Conservation (phyloP, 2,113 vertebrate genomes). For the Eulemur rufifrons region DNA sequence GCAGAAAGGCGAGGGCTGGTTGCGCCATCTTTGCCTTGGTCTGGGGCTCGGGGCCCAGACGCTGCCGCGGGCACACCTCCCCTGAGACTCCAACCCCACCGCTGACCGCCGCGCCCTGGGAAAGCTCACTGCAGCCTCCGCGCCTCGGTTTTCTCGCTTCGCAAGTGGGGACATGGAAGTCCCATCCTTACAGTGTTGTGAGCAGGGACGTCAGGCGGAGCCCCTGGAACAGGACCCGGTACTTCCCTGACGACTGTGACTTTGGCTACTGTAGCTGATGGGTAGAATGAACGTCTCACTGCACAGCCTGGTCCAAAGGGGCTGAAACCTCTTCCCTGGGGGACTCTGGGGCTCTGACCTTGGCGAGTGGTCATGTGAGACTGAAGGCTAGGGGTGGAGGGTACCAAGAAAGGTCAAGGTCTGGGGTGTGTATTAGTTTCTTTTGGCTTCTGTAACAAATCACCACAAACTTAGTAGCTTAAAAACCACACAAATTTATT, state of each 20-base stretch:
- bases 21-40: not conserved
- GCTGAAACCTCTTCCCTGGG: not conserved
- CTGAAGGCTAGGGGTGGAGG: not conserved
- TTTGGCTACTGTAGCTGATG: too few species aligned
- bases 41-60: not conserved
- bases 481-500: too few species aligned
- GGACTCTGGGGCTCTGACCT: not conserved
- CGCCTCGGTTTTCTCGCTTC: not conserved
- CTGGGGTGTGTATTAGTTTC: not conserved
- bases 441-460: too few species aligned
- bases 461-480: too few species aligned
- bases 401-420: not conserved
- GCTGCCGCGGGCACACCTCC: not conserved
- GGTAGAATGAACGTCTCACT: not conserved
- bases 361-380: not conserved
- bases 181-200: not conserved
- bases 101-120: not conserved
- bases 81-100: not conserved
- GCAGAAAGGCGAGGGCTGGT: too few species aligned
- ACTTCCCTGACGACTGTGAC: not conserved
- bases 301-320: not conserved
- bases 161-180: too few species aligned
- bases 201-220: not conserved
- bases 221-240: not conserved
- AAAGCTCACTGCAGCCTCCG: not conserved